These are phyloP conservation scores for Zeus faber DNA, from an alignment of 2,113 vertebrate genomes.

Conservation along the genomic window DNA sequence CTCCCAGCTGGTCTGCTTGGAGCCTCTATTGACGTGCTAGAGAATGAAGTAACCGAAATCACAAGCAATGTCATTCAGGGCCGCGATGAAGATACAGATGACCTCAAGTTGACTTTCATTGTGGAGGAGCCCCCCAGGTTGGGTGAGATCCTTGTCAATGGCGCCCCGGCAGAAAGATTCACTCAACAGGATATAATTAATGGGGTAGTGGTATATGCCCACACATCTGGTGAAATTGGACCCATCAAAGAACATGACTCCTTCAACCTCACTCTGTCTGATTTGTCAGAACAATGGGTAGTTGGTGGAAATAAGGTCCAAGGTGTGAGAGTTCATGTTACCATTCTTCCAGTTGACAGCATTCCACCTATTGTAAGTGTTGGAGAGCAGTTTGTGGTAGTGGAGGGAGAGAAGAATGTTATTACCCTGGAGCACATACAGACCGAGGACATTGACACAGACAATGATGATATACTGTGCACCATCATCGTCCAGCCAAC, in stretches of 20 bases:
- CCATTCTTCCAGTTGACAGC: conserved; percentile 91
- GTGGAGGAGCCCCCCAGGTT: conserved; percentile 81
- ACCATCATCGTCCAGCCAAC: conserved; percentile 89
- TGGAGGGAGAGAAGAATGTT: conserved; percentile 81
- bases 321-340: conserved; percentile 85
- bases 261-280: conserved; percentile 90
- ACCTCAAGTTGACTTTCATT: conserved; percentile 88
- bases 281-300: conserved; percentile 87
- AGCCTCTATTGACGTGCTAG: conserved; percentile 88
- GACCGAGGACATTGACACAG: conserved; percentile 84
- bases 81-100: conserved; percentile 82
- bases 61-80: conserved; percentile 88
- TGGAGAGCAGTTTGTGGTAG: conserved; percentile 66
- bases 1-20: conserved; percentile 82
- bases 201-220: conserved; percentile 85
- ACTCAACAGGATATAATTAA: conserved; percentile 90
- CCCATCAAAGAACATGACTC: conserved; percentile 78
- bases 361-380: conserved; percentile 74
- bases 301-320: conserved; percentile 82
- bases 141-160: conserved; percentile 87
- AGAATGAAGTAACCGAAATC: conserved; percentile 87
- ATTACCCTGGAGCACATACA: conserved; percentile 77
- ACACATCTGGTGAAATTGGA: conserved; percentile 91
- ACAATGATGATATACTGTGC: conserved; percentile 86
- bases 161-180: conserved; percentile 81